Evolutionary conservation across 2,113 vertebrate species (phyloP).

Genomic region (Percina caprodes): DNA sequence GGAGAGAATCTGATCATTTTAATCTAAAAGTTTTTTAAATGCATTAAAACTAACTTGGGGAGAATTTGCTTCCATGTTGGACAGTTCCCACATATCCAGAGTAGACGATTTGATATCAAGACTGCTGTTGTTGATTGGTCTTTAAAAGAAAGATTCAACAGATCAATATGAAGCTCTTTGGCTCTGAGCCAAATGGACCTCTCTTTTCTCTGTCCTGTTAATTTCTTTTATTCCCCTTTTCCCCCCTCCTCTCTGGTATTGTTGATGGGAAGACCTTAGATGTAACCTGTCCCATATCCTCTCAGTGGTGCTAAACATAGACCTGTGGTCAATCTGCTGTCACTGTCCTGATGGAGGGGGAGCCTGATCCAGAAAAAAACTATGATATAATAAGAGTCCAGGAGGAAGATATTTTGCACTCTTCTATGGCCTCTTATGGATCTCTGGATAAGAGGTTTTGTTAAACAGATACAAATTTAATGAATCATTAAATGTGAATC

Average conservation of each 20-base stretch:
- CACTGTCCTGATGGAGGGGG: slow-evolving; percentile 11
- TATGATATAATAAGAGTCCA: slow-evolving; percentile 6
- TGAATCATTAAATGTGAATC: slow-evolving; percentile 29
- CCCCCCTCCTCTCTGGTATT: background rate
- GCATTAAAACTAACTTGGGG: background rate
- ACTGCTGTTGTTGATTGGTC: slow-evolving; percentile 37
- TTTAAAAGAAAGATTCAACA: slow-evolving; percentile 49
- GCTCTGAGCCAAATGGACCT: slow-evolving; percentile 45
- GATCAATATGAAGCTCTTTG: slow-evolving; percentile 76
- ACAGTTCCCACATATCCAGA: background rate
- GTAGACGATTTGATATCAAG: slow-evolving; percentile 29
- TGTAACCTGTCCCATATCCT: slow-evolving; percentile 28
- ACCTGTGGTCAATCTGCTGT: slow-evolving; percentile 35
- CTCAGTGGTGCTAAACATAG: slow-evolving; percentile 63
- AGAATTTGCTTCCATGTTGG: background rate
- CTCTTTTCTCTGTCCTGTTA: slow-evolving; percentile 1
- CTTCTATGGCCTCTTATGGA: slow-evolving; percentile 29
- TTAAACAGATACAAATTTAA: slow-evolving; percentile 52
- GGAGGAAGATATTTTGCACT: slow-evolving; percentile 48
- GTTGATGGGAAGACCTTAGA: slow-evolving; percentile 25
- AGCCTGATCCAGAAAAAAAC: slow-evolving; percentile 36
- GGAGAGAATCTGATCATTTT: background rate
- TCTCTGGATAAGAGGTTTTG: slow-evolving; percentile 38
- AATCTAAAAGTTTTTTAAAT: no score
- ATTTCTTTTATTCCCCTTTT: slow-evolving; percentile 8